These are phyloP conservation scores for Ciona savignyi DNA, from an alignment of 23 tunicate genomes.

Conservation along the genomic window DNA sequence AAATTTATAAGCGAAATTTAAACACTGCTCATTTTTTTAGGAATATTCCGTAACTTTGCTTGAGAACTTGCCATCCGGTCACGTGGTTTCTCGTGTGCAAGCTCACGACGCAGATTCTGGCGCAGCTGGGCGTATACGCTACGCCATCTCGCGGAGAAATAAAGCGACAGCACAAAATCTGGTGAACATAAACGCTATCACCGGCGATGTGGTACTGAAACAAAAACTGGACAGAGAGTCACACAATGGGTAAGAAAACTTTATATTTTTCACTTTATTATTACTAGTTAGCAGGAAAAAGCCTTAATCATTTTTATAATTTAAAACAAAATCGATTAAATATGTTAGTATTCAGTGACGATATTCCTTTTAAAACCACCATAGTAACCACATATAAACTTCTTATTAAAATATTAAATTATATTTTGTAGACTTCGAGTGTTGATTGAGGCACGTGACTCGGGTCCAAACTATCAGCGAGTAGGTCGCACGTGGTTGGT, in stretches of 20 bases:
- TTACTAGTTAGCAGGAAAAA: not conserved
- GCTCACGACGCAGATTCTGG: conserved; percentile 46
- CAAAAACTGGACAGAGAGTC: conserved; percentile 55
- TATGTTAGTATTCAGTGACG: too few species aligned
- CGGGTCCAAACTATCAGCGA: conserved; percentile 40
- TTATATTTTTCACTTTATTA: not conserved
- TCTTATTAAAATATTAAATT: conserved; percentile 16
- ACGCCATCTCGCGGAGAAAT: conserved; percentile 17
- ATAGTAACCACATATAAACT: too few species aligned
- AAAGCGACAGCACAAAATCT: conserved; percentile 34
- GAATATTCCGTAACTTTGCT: conserved; percentile 27
- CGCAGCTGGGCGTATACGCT: conserved; percentile 15
- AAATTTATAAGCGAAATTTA: too few species aligned
- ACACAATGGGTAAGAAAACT: conserved; percentile 58
- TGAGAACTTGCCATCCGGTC: conserved; percentile 33
- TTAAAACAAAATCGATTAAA: too few species aligned
- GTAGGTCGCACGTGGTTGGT: conserved; percentile 40
- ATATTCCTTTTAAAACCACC: too few species aligned
- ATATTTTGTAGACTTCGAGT: conserved; percentile 10
- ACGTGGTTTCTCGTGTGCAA: conserved; percentile 24
- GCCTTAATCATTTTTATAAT: not conserved
- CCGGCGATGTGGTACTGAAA: conserved; percentile 48
- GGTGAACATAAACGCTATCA: conserved; percentile 25
- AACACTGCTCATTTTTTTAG: conserved; percentile 16
- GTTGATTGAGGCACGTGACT: conserved; percentile 79